Evolutionary conservation across 1,140 invertebrate genomes (phyloP), one percentile per base, ranked within the genome.

Genomic region (Eriocheir sinensis): DNA sequence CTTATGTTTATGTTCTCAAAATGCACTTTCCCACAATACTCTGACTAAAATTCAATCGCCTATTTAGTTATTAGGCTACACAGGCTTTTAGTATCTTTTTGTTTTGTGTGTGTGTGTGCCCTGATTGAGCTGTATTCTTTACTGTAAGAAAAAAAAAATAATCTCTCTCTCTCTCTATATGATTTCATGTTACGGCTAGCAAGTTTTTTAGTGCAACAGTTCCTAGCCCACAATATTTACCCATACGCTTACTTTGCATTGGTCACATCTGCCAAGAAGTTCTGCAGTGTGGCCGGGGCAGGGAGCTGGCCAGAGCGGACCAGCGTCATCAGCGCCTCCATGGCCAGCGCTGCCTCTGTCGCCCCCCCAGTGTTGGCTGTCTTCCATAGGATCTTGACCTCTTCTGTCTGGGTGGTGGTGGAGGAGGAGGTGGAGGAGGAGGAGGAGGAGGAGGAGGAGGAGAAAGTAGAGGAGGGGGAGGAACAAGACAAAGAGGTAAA

Each of bases 251-350:
- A 95, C 91, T 95, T 94, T 32, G 95, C 92, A 92, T 80, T 80
- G n/a, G 89, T 93, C 4, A 95, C 36, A 53, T 95, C 95, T 27
- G 95, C 95, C 17, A 95, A 36, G 92, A 95, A 95, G 80, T 95
- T 95, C 17, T 95, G 95, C 44, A 95, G 41, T 0, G 92, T 93
- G 36, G 95, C 95, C 2, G 95, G 95, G 4, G 83, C 38, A 36
- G 95, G 95, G 6, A 95, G 44, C 0, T 48, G 80, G 3, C 92
- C 92, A 30, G 32, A 6, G 41, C 85, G 80, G 21, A 93, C 89
- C 30, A 95, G 81, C 1, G 79, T 21, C 27, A 95, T 48, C 41
- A 95, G 15, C 9, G 91, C 88, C 80, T 95, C 95, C 32, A 95
- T 27, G 9, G 95, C 95, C 30, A 95, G 36, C 2, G 92, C 93